Evolutionary conservation across 2,797 vertebrate genomes (phyloP), one percentile per base, ranked within the genome.

Genomic region (Gadopsis marmoratus): DNA sequence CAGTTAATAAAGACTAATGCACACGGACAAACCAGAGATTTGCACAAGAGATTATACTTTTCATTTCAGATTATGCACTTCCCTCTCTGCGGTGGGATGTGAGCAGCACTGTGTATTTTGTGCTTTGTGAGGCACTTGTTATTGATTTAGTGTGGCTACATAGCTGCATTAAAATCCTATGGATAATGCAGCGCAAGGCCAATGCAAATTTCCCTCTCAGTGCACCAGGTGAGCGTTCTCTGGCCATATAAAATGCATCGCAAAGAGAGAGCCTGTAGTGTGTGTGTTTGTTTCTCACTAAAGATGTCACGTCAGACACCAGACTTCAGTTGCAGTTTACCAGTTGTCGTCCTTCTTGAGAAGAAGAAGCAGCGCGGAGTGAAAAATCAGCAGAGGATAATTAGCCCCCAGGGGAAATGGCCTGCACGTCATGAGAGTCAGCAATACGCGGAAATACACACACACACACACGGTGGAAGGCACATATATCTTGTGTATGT

Each of bases 331-430:
- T 29, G n/a, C 61, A 50, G 58, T 79, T 83, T 66, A 61, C 26
- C 70, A 51, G 63, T 66, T 63, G 71, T 77, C 31, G 1, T 79
- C 51, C 33, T 78, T 60, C 39, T 64, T 35, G 61, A 88, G 62
- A 56, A 39, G 70, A 74, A 29, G 70, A 74, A 29, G 66, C 83
- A 59, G 69, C 31, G 9, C 29, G 17, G 65, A 70, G 45, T 69
- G 50, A 35, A 68, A 77, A 80, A 82, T 21, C 66, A 74, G 39
- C 31, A 55, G 75, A 76, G 81, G 60, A 74, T 83, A 91, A 91
- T 91, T 83, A 70, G 76, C 53, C 76, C 58, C 13, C 39, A 1
- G 50, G 37, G 81, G 84, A 86, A 79, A 45, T 8, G 23, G 58
- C 3, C 1, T 76, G 54, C 41, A 78, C 17, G 21, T 83, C 82